These are phyloP conservation scores for Clarias gariepinus DNA, from an alignment of 2,113 vertebrate genomes.

Conservation along the genomic window DNA sequence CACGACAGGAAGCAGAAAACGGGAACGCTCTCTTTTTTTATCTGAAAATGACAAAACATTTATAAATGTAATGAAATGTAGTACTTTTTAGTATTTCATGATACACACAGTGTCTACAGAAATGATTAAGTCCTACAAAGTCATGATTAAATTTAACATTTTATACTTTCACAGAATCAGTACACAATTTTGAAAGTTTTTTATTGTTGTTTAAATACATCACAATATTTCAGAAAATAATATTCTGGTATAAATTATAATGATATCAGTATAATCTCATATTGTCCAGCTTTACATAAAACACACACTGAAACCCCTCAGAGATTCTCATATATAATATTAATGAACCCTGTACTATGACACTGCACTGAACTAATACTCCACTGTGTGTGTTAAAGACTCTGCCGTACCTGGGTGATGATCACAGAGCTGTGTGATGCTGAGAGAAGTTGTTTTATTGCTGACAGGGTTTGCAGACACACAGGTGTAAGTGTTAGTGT, in stretches of 20 bases:
- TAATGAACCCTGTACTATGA: background rate
- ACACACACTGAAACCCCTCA: background rate
- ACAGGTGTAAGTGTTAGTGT: constrained; percentile 4
- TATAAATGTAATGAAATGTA: background rate
- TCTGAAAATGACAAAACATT: background rate
- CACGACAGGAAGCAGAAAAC: background rate
- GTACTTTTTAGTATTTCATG: background rate
- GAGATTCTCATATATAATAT: background rate
- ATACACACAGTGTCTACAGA: background rate
- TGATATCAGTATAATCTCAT: too few relatives aligned
- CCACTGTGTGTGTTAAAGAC: background rate
- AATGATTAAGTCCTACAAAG: too few relatives aligned
- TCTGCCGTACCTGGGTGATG: background rate
- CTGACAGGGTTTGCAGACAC: constrained; percentile 24
- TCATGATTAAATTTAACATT: too few relatives aligned
- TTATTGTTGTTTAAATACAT: too few relatives aligned
- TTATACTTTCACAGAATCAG: too few relatives aligned
- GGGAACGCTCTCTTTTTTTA: background rate
- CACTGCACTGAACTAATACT: background rate
- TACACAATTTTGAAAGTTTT: too few relatives aligned
- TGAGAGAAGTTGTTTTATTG: constrained; percentile 2
- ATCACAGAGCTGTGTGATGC: background rate
- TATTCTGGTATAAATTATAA: too few relatives aligned
- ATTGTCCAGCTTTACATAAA: too few relatives aligned
- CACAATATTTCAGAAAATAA: too few relatives aligned